Percentiles rank a stretch among this genome's conserved stretches.
Conservation (phyloP, 2,113 vertebrate genomes). For the Ondatra zibethicus region DNA sequence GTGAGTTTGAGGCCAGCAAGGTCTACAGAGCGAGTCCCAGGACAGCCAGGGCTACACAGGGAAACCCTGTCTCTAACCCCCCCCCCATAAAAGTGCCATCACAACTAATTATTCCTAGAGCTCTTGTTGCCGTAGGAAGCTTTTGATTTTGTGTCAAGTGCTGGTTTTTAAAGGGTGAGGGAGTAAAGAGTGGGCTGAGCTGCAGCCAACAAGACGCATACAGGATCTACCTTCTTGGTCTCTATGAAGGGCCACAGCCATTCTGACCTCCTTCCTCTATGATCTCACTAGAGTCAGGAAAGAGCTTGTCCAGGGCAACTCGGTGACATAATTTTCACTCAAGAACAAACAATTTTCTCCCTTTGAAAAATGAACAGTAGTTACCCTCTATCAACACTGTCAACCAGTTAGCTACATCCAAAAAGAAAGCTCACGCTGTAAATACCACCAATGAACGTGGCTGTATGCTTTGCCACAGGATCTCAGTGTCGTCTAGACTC, state of each 20-base stretch:
- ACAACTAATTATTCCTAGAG: background rate
- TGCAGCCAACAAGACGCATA: background rate
- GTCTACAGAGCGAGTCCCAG: too few relatives aligned
- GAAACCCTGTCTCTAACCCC: too few relatives aligned
- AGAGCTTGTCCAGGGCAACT: background rate
- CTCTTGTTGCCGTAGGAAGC: background rate
- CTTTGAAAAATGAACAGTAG: background rate
- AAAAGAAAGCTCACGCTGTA: background rate
- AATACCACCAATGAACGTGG: background rate
- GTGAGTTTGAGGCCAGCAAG: too few relatives aligned
- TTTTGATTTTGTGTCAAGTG: background rate
- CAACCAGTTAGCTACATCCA: background rate
- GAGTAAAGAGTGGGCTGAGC: background rate
- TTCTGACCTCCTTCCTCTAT: conserved; percentile 28
- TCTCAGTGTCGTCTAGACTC: background rate
- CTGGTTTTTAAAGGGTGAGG: background rate
- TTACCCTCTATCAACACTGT: background rate
- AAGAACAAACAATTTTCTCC: background rate
- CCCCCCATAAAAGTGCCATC: background rate
- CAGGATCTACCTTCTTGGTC: background rate
- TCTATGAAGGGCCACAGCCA: background rate
- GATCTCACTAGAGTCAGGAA: conserved; percentile 5
- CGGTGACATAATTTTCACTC: background rate
- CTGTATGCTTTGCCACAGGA: background rate
- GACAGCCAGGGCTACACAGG: too few relatives aligned